Base-by-base conservation (phyloP, 1,140 invertebrate species). In the Eupristina koningsbergeri region DNA sequence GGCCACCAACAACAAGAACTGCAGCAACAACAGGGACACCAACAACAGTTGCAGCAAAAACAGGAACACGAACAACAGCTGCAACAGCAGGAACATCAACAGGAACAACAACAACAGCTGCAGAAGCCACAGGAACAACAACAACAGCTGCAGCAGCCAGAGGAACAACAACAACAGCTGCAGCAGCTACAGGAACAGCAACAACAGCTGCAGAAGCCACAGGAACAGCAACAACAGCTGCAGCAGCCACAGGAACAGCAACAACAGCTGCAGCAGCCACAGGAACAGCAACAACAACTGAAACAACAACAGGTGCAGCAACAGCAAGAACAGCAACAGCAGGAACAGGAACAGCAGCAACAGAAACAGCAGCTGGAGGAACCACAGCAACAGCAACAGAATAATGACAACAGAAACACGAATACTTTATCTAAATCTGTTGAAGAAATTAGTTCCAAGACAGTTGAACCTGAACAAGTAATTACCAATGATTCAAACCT, bases 31-130 rank as follows among this genome's bases (percentile, higher is more conserved):
- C 39, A 76, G 63, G 45, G 50, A 31, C 26, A 71, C 6, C 47
- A 53, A 19, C 29, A 71, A 80, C 8, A 17, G 73, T 2, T 3
- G 3, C 9, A 64, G 74, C 41, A 41, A 58, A 39, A 83, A 22
- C 29, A 82, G 29, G 67, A 85, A 69, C n/a, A 83, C n/a, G 31
- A 71, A 41, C n/a, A 77, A 31, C 79, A 67, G 45, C 39, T 71
- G 63, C 34, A 64, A 31, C 26, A 71, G 11, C 47, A 53, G 8
- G 45, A 71, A 80, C 8, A 17, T 73, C 6, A 1, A 2, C 9
- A 64, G 74, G 31, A 41, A 58, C 53, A 83, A 22, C 29, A 82
- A 34, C 76, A 85, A 69, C n/a, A 83, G 29, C 41, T 61, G 31
- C n/a, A 77, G 41, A 74, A 67, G 45, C 39, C 69, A 67, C 34